phyloP scores from a whole-genome alignment of 2,888 invertebrate genomes.

The Netelia inedita region DNA sequence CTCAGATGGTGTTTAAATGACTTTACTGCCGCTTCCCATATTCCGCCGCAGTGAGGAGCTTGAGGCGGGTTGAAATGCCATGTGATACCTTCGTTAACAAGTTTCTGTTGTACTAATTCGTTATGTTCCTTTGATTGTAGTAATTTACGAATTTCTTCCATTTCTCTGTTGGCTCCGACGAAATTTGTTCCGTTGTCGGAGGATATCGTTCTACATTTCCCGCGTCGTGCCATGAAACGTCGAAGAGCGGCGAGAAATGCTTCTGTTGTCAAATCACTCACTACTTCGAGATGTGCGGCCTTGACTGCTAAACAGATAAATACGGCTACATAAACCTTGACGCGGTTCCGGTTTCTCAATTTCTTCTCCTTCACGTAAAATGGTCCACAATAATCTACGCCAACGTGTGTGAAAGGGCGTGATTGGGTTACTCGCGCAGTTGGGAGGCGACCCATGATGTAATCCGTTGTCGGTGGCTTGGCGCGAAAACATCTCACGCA shows the following conservation, averaged over 20 bases:
- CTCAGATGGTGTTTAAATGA: too few species aligned
- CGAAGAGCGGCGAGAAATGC: background rate
- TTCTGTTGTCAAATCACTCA: conserved; percentile 16
- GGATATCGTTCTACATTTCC: background rate
- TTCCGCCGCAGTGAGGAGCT: background rate
- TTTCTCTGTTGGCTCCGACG: background rate
- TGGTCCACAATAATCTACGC: background rate
- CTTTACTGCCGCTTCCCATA: background rate
- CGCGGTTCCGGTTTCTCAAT: too few species aligned
- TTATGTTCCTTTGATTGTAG: background rate
- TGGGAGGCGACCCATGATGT: background rate
- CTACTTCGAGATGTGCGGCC: too few species aligned
- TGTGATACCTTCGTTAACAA: background rate
- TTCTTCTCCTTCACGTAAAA: background rate
- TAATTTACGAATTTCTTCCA: background rate
- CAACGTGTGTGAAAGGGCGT: background rate
- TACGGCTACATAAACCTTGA: too few species aligned
- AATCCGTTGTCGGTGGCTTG: background rate
- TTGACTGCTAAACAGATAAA: too few species aligned
- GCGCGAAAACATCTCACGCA: background rate
- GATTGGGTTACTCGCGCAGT: background rate
- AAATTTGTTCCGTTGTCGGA: background rate
- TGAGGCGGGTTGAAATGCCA: background rate
- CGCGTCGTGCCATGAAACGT: background rate
- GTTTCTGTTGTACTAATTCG: background rate